These are phyloP conservation scores for Microtus oregoni DNA, from an alignment of 2,113 vertebrate genomes.

Conservation along the genomic window DNA sequence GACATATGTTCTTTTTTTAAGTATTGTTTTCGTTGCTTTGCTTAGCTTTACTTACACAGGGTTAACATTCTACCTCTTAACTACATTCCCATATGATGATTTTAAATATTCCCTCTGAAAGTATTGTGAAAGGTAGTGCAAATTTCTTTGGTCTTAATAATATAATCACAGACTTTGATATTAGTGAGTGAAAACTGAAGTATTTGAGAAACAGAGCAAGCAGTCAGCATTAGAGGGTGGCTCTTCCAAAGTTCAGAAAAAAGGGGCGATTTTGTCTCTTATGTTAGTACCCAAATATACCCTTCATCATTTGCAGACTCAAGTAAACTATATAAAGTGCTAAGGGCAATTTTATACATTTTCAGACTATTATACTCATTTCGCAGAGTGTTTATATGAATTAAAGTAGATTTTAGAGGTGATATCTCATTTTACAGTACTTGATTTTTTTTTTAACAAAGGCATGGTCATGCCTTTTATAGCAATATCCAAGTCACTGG, in stretches of 20 bases:
- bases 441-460: not conserved
- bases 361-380: not conserved
- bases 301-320: not conserved
- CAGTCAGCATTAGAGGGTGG: too few species aligned
- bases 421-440: not conserved
- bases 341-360: not conserved
- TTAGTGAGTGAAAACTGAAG: too few species aligned
- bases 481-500: too few species aligned
- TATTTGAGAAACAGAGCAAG: too few species aligned
- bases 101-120: not conserved
- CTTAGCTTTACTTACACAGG: too few species aligned
- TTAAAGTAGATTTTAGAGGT: not conserved
- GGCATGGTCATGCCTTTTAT: too few species aligned
- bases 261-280: too few species aligned
- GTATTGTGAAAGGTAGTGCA: not conserved
- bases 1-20: too few species aligned
- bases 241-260: not conserved
- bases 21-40: not conserved
- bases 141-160: too few species aligned
- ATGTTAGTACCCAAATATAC: not conserved
- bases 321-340: not conserved
- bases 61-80: not conserved
- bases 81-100: not conserved
- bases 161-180: too few species aligned
- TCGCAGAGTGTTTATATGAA: slow-evolving; percentile 10